Evolutionary conservation across 2,797 vertebrate species (phyloP), one percentile per base, ranked within the genome.

Genomic region (Falco novaeseelandiae): DNA sequence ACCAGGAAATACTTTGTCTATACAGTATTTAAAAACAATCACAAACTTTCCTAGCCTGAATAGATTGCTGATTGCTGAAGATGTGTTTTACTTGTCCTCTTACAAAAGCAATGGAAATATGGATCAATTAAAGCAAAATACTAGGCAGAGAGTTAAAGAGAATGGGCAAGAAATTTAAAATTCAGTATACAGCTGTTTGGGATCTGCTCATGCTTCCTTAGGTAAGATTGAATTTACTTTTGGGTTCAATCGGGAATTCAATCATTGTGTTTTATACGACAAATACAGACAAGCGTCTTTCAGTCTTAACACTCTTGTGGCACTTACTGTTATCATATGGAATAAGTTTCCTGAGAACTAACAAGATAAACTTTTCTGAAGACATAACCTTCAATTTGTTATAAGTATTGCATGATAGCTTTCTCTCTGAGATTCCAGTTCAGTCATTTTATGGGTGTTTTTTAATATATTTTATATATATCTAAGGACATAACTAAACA

Each of bases 21-120:
- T 66, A 77, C 62, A 83, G 76, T 93, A 49, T 91, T 97, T 94
- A 84, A 77, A 91, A 96, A 83, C n/a, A 92, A 83, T 73, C 74
- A 67, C 57, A 89, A 90, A 92, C 57, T 90, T 90, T 42, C 29
- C 51, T 38, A 63, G 26, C 10, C 73, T 87, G 66, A 67, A 86
- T 57, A 76, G 20, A 84, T 17, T 77, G 44, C 54, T 84, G 61
- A 86, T 36, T 82, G 54, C 69, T 77, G 57, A 96, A 78, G 67
- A 77, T 57, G 61, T 49, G 91, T 10, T 76, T 83, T 82, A 59
- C 49, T 59, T 16, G 5, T 73, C 20, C 66, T 90, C 65, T 11
- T 7, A 71, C 48, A 91, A 89, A 77, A 80, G 48, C 21, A n/a
- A 19, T 44, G 62, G 61, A 83, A 93, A 54, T 30, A 13, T 40